Evolutionary conservation across 2,113 vertebrate species (phyloP), one percentile per base, ranked within the genome.

Genomic region (Formicarius rufipectus): DNA sequence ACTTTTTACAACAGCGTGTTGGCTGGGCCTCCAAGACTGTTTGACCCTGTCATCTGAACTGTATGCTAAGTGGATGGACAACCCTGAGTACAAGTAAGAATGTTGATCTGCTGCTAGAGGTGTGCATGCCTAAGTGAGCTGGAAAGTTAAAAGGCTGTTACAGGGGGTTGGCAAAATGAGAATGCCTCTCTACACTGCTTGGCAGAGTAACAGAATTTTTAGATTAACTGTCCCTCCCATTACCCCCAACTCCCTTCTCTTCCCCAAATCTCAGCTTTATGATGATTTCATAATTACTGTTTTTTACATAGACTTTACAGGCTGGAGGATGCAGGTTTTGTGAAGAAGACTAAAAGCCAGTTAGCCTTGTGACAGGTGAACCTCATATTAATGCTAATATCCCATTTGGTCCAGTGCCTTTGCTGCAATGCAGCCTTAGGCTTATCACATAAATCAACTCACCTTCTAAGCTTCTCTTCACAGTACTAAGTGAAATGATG

Each of bases 21-120:
- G 93, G 95, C 88, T 98, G 91, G 98, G 97, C 55, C 93, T 98
- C 47, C 97, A 97, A 35, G 98, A 98, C 50, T 98, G 98, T 94
- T 96, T 98, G 77, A 94, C 97, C n/a, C 81, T 98, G 39, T 98
- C 98, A 44, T 95, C 94, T 89, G 97, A 98, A 72, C 91, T 98
- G 27, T 98, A 97, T 89, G 63, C 78, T 66, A 97, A 97, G 37
- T 98, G 98, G 98, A 97, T 97, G 96, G 89, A 95, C 24, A 73
- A 96, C 35, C 92, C 96, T 67, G 84, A 97, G 39, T 62, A 93
- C 93, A 95, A 93, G 98, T 98, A 97, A 98, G 98, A 95, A 62
- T 18, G 6, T 24, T 66, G n/a, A 31, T 58, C 14, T 66, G 31
- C 59, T 74, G 35, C 55, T 59, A 24, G 35, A 84, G 14, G 5